Base-by-base conservation (phyloP, 2,113 vertebrate genomes). In the Cyphomyrus discorhynchus region DNA sequence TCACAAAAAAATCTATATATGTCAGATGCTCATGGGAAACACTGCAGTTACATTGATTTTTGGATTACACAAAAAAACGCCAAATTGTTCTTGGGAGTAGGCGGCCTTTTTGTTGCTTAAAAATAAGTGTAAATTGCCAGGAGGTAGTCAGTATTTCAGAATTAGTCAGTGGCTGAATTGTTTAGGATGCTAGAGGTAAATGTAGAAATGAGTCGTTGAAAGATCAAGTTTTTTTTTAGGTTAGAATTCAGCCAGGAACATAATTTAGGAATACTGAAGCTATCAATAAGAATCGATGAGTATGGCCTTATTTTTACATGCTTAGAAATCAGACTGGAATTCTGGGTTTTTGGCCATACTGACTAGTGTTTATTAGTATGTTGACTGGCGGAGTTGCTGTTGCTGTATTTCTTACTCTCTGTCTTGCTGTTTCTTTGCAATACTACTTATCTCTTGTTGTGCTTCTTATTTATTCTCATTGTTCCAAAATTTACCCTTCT, bases 351-450 rank as follows among this genome's bases (percentile, higher is more conserved):
- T 80, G n/a, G 31, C 35, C 35, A 35, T 11, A 74, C 10, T 13
- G 27, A 11, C n/a, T 74, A 35, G n/a, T 35, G 13, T 21, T 42
- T 21, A 83, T 15, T 46, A 21, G 4, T 83, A 47, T 49, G n/a
- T 70, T 11, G 24, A 84, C 15, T 84, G 19, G 7, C 3, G 7
- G 10, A 3, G 7, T 92, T 35, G 82, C 58, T 88, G 19, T 92
- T 35, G 66, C 74, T 87, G 86, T 88, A 85, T 90, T 87, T 91
- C 89, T 11, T 62, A 7, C 17, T 91, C 92, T 87, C 89, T 91
- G 93, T 92, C 94, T 95, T 94, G 93, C 93, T 92, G 91, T 93
- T 92, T 94, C 90, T 91, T 94, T 92, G 93, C 91, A 42, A 92
- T 93, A 89, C 92, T 93, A 91, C 94, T 94, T 27, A 66, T 31